Evolutionary conservation across 1,140 invertebrate genomes (phyloP).

Genomic region (Meteorus sp.): DNA sequence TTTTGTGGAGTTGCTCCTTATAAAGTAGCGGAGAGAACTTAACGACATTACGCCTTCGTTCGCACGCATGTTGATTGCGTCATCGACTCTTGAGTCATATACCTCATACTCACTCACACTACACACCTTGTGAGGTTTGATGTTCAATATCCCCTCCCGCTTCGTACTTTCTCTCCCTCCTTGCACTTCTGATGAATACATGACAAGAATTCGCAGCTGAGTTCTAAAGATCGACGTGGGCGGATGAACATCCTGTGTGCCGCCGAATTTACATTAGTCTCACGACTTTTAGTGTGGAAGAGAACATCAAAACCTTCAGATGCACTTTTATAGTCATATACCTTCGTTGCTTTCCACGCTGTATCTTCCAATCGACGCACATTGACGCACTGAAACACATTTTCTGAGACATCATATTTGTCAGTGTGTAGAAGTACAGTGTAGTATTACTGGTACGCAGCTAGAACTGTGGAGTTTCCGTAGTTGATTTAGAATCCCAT

Average conservation of each 20-base stretch:
- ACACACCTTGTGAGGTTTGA: conserved; percentile 6
- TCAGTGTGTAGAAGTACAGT: no score
- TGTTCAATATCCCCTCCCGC: not conserved
- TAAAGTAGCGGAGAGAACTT: conserved; percentile 45
- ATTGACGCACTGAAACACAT: no score
- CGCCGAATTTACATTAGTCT: conserved; percentile 2
- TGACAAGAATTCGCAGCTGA: conserved; percentile 12
- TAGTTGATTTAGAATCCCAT: no score
- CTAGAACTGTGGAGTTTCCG: no score
- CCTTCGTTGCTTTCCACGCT: no score
- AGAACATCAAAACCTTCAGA: no score
- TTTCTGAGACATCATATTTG: no score
- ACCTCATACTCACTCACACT: conserved; percentile 19
- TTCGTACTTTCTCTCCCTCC: not conserved
- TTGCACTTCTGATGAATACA: not conserved
- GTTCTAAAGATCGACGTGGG: conserved; percentile 19
- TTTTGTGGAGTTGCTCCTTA: conserved; percentile 47
- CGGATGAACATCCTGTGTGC: conserved; percentile 16
- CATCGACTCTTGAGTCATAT: conserved; percentile 37
- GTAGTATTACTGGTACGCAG: no score
- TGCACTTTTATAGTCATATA: no score
- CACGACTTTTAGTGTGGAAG: conserved; percentile 3
- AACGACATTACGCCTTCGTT: conserved; percentile 42
- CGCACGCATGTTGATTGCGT: conserved; percentile 36
- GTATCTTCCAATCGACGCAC: no score